Base-by-base conservation (phyloP, 2,888 invertebrate species). In the Nymphalis c-album region DNA sequence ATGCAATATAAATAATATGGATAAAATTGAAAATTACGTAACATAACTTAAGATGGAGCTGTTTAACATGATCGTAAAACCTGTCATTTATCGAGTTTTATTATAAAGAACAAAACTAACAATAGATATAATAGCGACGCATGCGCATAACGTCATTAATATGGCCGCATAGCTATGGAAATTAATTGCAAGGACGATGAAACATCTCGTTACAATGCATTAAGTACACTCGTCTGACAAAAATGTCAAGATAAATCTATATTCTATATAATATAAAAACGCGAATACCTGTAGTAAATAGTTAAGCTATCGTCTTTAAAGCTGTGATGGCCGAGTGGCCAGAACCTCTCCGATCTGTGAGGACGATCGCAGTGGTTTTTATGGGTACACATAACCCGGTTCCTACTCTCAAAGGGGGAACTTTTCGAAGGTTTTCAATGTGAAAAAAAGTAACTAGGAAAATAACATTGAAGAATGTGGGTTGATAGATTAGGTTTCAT, bases 101-200 rank as follows among this genome's bases (percentile, higher is more conserved):
- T 60, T 55, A 31, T 20, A 45, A 59, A 59, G 50, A 20, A 46
- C 40, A 59, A 35, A 40, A 48, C 40, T 45, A 60, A 60, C 47
- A 60, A 67, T 47, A 59, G 55, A 18, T 63, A 60, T 64, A 68
- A 45, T 31, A 60, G 47, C 47, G 57, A 22, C 55, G 50, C 55
- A 40, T 64, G 60, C 22, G 40, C 55, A 60, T 60, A 67, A 61
- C 65, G 63, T 62, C 55, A 46, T 63, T 55, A 55, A 63, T 55
- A 55, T 48, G 60, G 60, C 64, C 31, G 64, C 68, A 68, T 68
- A 64, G 68, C 60, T 61, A 68, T 68, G 68, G 68, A 60, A 68
- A 68, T 68, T 68, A 64, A 68, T 68, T 48, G 61, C 68, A 68
- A 68, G 68, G 68, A 64, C 68, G 68, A 61, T 68, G 64, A 57